Evolutionary conservation across 2,113 vertebrate species (phyloP).

Genomic region (Oncorhynchus nerka): DNA sequence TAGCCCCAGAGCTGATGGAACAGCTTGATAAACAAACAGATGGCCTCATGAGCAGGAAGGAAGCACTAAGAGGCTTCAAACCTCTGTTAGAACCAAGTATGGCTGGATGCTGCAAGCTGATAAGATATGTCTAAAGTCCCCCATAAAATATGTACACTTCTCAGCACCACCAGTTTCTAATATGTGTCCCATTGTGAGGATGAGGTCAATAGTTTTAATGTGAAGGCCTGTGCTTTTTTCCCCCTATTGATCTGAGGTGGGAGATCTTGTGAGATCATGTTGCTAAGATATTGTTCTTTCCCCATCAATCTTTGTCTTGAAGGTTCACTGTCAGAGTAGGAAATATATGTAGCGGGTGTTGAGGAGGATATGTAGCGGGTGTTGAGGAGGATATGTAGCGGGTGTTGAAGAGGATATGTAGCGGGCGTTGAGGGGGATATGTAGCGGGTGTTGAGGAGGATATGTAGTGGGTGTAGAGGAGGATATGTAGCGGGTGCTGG

Average conservation of each 20-base stretch:
- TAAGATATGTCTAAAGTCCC: too few relatives aligned
- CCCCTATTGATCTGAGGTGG: not conserved
- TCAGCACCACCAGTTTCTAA: not conserved
- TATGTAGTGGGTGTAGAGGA: too few relatives aligned
- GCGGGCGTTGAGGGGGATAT: too few relatives aligned
- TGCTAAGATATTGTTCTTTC: conserved; percentile 5
- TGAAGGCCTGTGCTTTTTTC: too few relatives aligned
- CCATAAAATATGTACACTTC: too few relatives aligned
- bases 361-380: not conserved
- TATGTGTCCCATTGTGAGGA: not conserved
- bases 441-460: too few relatives aligned
- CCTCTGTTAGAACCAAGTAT: not conserved
- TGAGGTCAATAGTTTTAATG: not conserved
- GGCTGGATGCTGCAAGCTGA: not conserved
- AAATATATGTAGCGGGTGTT: conserved; percentile 15
- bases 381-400: conserved; percentile 4
- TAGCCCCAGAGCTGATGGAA: conserved; percentile 27
- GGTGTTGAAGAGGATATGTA: too few relatives aligned
- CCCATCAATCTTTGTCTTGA: conserved; percentile 10
- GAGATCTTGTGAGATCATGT: not conserved
- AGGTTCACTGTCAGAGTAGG: conserved; percentile 17
- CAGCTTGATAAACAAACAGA: conserved; percentile 2
- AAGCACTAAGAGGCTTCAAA: not conserved
- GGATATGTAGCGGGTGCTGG: too few relatives aligned
- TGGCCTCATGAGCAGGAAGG: not conserved